Percentiles rank a stretch among this genome's conserved stretches.
These are phyloP conservation scores for Eonycteris spelaea DNA, from an alignment of 2,113 vertebrate species.

Conservation along the genomic window DNA sequence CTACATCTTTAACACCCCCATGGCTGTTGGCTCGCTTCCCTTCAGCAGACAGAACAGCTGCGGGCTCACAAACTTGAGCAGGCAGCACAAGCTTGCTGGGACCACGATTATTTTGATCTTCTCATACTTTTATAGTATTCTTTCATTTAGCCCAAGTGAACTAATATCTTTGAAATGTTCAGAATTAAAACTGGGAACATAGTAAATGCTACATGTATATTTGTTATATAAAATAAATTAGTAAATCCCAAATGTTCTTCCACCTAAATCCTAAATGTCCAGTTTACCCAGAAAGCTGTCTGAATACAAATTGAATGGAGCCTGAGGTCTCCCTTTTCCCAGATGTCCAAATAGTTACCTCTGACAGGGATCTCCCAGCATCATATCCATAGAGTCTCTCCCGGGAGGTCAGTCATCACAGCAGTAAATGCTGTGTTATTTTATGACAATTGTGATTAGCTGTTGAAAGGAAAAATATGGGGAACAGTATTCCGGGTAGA, in stretches of 20 bases:
- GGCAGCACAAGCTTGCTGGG: background rate
- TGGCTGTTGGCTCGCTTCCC: background rate
- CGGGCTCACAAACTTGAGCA: background rate
- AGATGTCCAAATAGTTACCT: background rate
- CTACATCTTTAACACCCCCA: background rate
- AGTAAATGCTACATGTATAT: background rate
- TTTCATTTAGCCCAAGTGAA: background rate
- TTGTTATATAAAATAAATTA: background rate
- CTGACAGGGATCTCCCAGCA: background rate
- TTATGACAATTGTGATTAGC: background rate
- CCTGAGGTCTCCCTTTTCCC: background rate
- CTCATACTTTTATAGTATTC: background rate
- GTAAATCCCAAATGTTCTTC: background rate
- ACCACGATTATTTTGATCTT: background rate
- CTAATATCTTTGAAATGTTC: background rate
- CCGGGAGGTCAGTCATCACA: background rate
- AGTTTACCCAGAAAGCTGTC: background rate
- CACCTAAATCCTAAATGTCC: background rate
- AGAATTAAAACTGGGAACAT: background rate
- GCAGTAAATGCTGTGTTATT: background rate
- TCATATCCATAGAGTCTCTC: background rate
- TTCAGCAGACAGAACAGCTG: background rate
- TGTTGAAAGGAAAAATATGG: background rate
- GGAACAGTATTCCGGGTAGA: background rate
- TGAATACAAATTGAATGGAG: background rate